Conservation (phyloP, 1,140 invertebrate genomes). For the Lerema accius region DNA sequence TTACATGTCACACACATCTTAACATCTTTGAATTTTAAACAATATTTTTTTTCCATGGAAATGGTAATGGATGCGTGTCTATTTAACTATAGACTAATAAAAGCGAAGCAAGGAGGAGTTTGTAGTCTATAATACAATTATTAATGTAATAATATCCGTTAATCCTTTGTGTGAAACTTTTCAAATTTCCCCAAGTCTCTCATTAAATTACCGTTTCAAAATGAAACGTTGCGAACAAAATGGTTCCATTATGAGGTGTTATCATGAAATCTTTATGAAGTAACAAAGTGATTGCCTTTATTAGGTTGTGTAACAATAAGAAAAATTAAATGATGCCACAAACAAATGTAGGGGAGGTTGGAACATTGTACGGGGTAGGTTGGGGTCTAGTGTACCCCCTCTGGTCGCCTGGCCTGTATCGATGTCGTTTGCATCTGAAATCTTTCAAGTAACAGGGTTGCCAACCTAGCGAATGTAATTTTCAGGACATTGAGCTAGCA, state of each 20-base stretch:
- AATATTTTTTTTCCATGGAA: too few species aligned
- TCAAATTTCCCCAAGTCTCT: constrained; percentile 22
- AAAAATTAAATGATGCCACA: constrained; percentile 68
- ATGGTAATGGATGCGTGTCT: too few species aligned
- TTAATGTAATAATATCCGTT: background rate
- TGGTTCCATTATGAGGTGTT: constrained; percentile 39
- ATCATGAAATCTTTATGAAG: constrained; percentile 51
- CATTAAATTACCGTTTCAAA: constrained; percentile 45
- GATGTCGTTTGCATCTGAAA: constrained; percentile 79
- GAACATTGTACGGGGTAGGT: constrained; percentile 60
- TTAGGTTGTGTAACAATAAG: constrained; percentile 53
- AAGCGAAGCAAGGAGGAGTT: too few species aligned
- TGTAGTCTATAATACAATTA: too few species aligned
- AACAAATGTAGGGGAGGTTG: constrained; percentile 60
- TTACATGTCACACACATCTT: too few species aligned
- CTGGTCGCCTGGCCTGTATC: constrained; percentile 66
- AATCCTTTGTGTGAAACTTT: constrained; percentile 17
- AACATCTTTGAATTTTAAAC: too few species aligned
- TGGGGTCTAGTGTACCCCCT: constrained; percentile 39
- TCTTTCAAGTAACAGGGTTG: constrained; percentile 55
- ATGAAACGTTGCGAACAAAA: constrained; percentile 39
- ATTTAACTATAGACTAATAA: too few species aligned
- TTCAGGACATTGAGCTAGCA: constrained; percentile 1
- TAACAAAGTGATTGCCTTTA: constrained; percentile 51
- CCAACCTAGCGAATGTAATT: background rate